A percentile compares a stretch with the other conserved stretches of the same genome.
Evolutionary conservation across 2,113 vertebrate genomes (phyloP).

Genomic region (Clinocottus analis): DNA sequence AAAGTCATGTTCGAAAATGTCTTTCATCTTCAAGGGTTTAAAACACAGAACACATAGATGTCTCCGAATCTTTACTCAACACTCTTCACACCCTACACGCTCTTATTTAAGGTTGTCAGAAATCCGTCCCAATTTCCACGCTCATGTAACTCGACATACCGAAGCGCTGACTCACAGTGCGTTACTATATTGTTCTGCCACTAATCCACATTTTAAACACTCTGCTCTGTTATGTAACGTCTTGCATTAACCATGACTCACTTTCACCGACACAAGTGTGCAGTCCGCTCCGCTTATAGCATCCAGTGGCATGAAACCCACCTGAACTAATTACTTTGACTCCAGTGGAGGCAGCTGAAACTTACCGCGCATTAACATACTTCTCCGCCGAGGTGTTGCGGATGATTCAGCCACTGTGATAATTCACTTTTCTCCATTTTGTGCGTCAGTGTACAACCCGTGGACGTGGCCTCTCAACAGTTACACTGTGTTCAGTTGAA

Average conservation of each 20-base stretch:
- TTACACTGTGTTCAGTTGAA: background rate
- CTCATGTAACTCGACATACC: background rate
- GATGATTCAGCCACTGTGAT: slow-evolving; percentile 37
- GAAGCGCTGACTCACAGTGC: slow-evolving; percentile 30
- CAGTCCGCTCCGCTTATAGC: slow-evolving; percentile 46
- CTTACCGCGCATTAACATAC: slow-evolving; percentile 38
- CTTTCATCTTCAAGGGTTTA: background rate
- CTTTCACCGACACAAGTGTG: slow-evolving; percentile 44
- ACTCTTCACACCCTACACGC: background rate
- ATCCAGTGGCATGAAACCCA: slow-evolving; percentile 46
- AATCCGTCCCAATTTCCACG: slow-evolving; percentile 2
- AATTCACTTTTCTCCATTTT: slow-evolving; percentile 32
- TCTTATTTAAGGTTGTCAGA: slow-evolving; percentile 13
- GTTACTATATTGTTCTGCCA: slow-evolving; percentile 14
- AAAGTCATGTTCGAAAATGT: background rate
- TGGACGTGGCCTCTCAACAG: slow-evolving; percentile 10
- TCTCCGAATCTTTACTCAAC: background rate
- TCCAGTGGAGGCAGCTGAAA: slow-evolving; percentile 58
- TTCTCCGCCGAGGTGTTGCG: slow-evolving; percentile 31
- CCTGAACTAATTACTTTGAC: slow-evolving; percentile 67
- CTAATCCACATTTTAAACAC: slow-evolving; percentile 41
- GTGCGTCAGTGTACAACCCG: slow-evolving; percentile 7
- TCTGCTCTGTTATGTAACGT: slow-evolving; percentile 50
- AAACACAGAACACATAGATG: background rate
- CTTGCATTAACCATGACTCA: slow-evolving; percentile 58